These are phyloP conservation scores for Myoxocephalus aenaeus DNA, from an alignment of 2,797 vertebrate genomes.

Conservation along the genomic window DNA sequence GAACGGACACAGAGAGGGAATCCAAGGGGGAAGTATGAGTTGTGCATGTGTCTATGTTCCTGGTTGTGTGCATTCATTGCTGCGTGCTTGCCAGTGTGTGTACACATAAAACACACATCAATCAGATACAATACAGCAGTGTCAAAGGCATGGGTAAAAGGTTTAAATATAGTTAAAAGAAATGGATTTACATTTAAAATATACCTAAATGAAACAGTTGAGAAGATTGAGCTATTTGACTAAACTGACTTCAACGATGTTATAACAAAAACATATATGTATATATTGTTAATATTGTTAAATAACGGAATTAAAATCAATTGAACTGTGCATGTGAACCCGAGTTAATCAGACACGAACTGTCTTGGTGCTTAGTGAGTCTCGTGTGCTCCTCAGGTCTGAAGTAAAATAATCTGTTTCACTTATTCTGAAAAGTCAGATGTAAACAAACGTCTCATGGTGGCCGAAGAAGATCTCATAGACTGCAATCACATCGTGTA, in stretches of 20 bases:
- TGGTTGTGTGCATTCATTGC: constrained; percentile 17
- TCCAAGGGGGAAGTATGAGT: constrained; percentile 31
- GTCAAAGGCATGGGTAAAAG: background rate
- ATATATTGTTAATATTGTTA: background rate
- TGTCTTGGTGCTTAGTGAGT: background rate
- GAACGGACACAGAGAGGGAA: constrained; percentile 31
- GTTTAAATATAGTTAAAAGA: background rate
- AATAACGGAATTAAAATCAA: background rate
- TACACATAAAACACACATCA: constrained; percentile 3
- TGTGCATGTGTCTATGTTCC: constrained; percentile 11
- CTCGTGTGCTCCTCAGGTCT: background rate
- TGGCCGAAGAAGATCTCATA: constrained; percentile 11
- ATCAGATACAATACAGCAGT: background rate
- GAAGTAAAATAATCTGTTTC: constrained; percentile 18
- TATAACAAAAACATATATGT: background rate
- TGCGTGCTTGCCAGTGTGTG: background rate
- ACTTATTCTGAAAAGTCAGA: constrained; percentile 34
- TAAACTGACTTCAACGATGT: background rate
- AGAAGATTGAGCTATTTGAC: background rate
- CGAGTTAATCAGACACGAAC: background rate
- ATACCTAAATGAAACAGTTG: background rate
- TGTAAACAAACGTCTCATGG: constrained; percentile 16
- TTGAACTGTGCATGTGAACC: background rate
- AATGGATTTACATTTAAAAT: too few relatives aligned
- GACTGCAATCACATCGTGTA: constrained; percentile 5